Conservation (phyloP, 2,113 vertebrate species). For the Caloenas nicobarica region DNA sequence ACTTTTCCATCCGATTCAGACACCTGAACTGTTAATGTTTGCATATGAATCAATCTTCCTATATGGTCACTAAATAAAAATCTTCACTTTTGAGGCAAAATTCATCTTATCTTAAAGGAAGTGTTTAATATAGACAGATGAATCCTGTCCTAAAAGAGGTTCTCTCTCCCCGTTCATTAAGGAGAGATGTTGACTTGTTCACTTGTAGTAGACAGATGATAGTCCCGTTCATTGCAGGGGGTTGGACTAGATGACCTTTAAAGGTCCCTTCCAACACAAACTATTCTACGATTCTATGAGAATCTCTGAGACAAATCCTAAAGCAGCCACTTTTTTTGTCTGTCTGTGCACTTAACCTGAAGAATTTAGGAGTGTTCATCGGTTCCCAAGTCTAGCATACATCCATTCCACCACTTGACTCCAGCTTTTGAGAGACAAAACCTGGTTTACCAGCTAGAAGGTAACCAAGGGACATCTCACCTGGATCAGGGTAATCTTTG, state of each 20-base stretch:
- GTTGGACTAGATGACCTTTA: no score
- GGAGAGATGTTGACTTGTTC: background rate
- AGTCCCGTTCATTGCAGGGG: no score
- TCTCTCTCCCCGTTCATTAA: background rate
- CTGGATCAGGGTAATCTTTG: background rate
- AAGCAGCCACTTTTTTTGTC: background rate
- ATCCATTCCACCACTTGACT: background rate
- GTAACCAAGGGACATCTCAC: background rate
- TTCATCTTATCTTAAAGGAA: background rate
- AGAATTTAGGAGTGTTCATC: background rate
- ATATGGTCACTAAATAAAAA: background rate
- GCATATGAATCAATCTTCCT: background rate
- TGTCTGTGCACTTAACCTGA: background rate
- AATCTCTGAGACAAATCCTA: background rate
- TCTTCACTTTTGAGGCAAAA: background rate
- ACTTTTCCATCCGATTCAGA: background rate
- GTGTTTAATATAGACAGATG: background rate
- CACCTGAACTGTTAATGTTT: background rate
- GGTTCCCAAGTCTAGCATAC: background rate
- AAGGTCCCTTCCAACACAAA: no score
- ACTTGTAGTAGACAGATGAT: background rate
- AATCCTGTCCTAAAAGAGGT: background rate
- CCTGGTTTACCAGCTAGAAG: accelerated
- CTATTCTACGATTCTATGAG: no score
- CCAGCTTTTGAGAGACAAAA: background rate